phyloP scores from a whole-genome alignment of 1,140 invertebrate genomes.

The Drosophila sproati region DNA sequence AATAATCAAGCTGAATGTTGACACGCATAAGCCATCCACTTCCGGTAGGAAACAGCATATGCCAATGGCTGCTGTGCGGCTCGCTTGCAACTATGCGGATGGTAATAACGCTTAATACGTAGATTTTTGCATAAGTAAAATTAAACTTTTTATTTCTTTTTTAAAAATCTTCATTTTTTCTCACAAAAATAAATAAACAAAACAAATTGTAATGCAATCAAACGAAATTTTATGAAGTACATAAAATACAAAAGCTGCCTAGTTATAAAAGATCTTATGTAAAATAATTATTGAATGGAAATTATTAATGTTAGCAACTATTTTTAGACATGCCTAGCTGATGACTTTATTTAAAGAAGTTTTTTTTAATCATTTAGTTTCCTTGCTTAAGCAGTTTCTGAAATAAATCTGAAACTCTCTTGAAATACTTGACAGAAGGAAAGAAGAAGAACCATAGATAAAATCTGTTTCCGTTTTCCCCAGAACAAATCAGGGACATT shows the following conservation, averaged over 20 bases:
- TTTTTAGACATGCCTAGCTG: too few species aligned
- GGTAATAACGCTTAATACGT: background rate
- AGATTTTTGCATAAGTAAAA: background rate
- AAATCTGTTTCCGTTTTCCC: background rate
- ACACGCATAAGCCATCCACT: slow-evolving; percentile 43
- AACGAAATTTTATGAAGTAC: too few species aligned
- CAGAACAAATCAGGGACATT: background rate
- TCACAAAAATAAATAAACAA: too few species aligned
- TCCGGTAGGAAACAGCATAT: slow-evolving; percentile 10
- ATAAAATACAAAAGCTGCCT: too few species aligned
- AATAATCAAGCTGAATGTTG: slow-evolving; percentile 59
- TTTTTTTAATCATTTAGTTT: too few species aligned
- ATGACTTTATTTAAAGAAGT: too few species aligned
- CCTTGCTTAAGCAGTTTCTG: too few species aligned
- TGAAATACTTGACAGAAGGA: slow-evolving; percentile 16
- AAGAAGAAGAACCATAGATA: slow-evolving; percentile 14
- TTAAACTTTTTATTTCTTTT: background rate
- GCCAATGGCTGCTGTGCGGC: background rate
- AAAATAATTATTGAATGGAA: too few species aligned
- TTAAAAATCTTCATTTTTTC: background rate
- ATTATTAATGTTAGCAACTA: too few species aligned
- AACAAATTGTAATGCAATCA: too few species aligned
- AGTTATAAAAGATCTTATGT: too few species aligned
- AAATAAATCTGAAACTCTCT: background rate
- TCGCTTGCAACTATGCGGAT: too few species aligned